Base-by-base conservation (phyloP, 2,113 vertebrate species). In the Orycteropus afer region DNA sequence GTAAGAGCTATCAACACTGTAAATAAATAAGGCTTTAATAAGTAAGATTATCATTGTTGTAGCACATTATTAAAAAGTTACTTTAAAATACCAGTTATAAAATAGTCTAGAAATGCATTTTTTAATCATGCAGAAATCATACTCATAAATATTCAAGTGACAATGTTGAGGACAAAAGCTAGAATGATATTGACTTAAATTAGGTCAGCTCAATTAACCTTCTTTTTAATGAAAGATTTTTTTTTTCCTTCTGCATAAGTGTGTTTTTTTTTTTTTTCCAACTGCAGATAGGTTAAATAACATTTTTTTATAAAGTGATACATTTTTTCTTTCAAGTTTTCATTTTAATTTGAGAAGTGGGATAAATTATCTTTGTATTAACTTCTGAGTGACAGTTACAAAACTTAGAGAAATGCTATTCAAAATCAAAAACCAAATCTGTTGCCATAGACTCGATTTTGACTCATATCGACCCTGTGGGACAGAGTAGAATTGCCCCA, bases 1-100 rank as follows among this genome's bases (percentile, higher is more conserved):
- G 15, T 95, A 94, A 98, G 84, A 96, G 83, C 83, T 95, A 95
- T 93, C 96, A 95, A 96, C 69, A 59, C 67, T 97, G 89, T 95
- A 65, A 96, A 90, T 87, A 97, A 97, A 95, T 95, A 92, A 97
- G 94, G 90, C 93, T 97, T 98, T 96, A 97, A 73, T 93, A 98
- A 98, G 96, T 97, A 91, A 96, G 86, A 79, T 95, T 96, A 87
- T 81, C 93, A 14, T 77, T 96, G 90, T 89, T 90, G 51, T 74
- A 59, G 45, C 95, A 89, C 42, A 86, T 73, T 94, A 37, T 96
- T 94, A 76, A 91, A 96, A 96, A 83, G 37, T 96, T 97, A 94
- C 45, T 95, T 97, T 97, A 53, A 90, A 96, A 93, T 88, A 22
- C 80, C 85, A 89, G 53, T 91, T 67, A 91, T 86, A 82, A 96